Percentiles rank a stretch among this genome's conserved stretches.
Evolutionary conservation across 92 coral and sea anemone species (phyloP).

Genomic region (Zoanthus sociatus): DNA sequence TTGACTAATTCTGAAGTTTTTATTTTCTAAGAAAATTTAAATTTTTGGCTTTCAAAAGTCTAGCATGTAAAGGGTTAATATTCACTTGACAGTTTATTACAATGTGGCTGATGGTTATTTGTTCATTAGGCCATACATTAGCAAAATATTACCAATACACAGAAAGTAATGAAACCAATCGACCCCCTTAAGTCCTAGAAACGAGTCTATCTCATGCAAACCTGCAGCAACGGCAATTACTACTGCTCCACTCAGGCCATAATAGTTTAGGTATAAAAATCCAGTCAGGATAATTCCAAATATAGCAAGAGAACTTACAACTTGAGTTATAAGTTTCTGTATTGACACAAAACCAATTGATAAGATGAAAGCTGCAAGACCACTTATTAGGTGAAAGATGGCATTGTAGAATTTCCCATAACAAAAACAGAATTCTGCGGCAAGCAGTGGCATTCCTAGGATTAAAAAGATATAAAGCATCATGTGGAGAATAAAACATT

Average conservation of each 20-base stretch:
- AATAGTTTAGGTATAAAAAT: slow-evolving; percentile 66
- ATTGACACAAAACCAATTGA: slow-evolving; percentile 64
- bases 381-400: slow-evolving; percentile 76
- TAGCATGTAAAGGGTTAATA: too few relatives aligned
- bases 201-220: slow-evolving; percentile 54
- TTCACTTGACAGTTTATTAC: neutral
- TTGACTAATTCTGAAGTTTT: too few relatives aligned
- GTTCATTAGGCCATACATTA: slow-evolving; percentile 60
- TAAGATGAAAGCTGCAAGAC: slow-evolving; percentile 69
- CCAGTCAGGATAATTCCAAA: slow-evolving; percentile 82
- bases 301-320: slow-evolving; percentile 81
- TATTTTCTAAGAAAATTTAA: too few relatives aligned
- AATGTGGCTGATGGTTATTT: neutral
- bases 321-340: slow-evolving; percentile 62
- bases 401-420: slow-evolving; percentile 75
- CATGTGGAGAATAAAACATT: too few relatives aligned
- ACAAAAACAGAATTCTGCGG: slow-evolving; percentile 82
- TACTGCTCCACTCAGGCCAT: slow-evolving; percentile 74
- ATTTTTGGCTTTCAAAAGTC: too few relatives aligned
- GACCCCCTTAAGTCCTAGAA: slow-evolving; percentile 87
- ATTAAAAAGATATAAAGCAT: neutral
- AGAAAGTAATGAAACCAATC: slow-evolving; percentile 93
- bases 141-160: slow-evolving; percentile 75
- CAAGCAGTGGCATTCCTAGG: slow-evolving; percentile 89
- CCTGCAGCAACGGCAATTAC: slow-evolving; percentile 82